Percentiles rank a stretch among this genome's conserved stretches.
phyloP scores from a whole-genome alignment of 2,888 invertebrate genomes.

The Reticulitermes lucifugus region DNA sequence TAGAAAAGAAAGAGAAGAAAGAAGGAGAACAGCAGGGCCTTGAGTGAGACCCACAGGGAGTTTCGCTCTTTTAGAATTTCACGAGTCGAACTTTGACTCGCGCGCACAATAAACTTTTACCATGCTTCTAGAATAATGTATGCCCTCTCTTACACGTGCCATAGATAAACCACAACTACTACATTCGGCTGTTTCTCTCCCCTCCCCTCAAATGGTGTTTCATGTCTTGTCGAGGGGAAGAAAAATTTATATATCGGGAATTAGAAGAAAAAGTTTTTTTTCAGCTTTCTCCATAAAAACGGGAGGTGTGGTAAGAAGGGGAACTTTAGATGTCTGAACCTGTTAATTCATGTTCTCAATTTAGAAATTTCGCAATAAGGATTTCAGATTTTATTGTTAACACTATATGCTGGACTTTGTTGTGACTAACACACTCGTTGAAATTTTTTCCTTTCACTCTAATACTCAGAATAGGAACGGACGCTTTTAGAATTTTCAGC shows the following conservation, averaged over 20 bases:
- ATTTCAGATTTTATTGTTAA: no score
- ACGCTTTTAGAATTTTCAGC: no score
- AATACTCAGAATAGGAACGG: no score
- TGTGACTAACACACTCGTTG: no score
- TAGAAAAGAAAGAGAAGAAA: background rate
- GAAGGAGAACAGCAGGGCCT: background rate
- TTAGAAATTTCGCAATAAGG: no score
- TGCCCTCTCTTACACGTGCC: conserved; percentile 14
- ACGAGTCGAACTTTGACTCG: background rate
- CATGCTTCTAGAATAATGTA: conserved; percentile 11
- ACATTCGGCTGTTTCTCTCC: background rate
- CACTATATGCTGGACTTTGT: no score
- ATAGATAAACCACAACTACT: conserved; percentile 20
- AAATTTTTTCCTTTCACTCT: no score
- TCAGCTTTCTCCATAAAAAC: background rate
- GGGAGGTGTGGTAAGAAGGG: background rate
- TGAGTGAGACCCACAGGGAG: conserved; percentile 3
- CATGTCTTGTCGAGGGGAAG: conserved; percentile 4
- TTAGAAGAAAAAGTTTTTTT: conserved; percentile 19
- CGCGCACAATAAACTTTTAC: conserved; percentile 3
- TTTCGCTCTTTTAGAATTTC: background rate
- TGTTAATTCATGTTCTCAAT: background rate
- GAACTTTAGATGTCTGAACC: background rate
- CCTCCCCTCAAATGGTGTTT: background rate
- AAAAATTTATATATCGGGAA: conserved; percentile 14